Percentiles rank a stretch among this genome's conserved stretches.
phyloP scores from a whole-genome alignment of 1,140 invertebrate genomes.

The Adelges cooleyi region DNA sequence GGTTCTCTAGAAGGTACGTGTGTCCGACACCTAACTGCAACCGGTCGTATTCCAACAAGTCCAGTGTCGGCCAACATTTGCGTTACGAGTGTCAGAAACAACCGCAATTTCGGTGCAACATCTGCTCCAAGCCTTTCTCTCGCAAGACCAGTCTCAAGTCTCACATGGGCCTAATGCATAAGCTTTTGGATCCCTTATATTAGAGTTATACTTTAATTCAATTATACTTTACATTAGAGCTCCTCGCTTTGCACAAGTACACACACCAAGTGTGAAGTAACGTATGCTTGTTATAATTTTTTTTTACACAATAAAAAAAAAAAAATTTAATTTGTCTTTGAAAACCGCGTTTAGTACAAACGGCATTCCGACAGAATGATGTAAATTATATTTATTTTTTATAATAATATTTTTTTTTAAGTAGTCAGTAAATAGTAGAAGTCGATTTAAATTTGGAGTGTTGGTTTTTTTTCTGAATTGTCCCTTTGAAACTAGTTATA shows the following conservation, averaged over 20 bases:
- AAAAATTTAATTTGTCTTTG: background rate
- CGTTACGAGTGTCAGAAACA: constrained; percentile 48
- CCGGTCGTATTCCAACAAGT: constrained; percentile 40
- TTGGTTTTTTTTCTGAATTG: too few species aligned
- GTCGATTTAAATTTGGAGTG: too few species aligned
- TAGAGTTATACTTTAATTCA: background rate
- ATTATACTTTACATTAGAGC: too few species aligned
- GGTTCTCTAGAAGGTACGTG: constrained; percentile 2
- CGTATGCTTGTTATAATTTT: background rate
- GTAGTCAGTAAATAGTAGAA: too few species aligned
- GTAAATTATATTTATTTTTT: too few species aligned
- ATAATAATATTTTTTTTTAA: too few species aligned
- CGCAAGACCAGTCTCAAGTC: constrained; percentile 34
- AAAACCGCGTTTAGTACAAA: background rate
- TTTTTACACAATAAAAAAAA: too few species aligned
- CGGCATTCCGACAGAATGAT: too few species aligned
- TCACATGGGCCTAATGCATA: constrained; percentile 34
- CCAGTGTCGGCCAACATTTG: constrained; percentile 39
- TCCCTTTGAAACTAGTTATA: too few species aligned
- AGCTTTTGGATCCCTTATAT: constrained; percentile 15
- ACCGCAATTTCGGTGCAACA: constrained; percentile 52
- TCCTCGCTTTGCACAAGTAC: too few species aligned
- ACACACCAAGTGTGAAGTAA: too few species aligned
- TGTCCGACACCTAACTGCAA: constrained; percentile 28
- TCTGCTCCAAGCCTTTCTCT: constrained; percentile 43